Evolutionary conservation across 2,113 vertebrate species (phyloP).

Genomic region (Caloenas nicobarica): DNA sequence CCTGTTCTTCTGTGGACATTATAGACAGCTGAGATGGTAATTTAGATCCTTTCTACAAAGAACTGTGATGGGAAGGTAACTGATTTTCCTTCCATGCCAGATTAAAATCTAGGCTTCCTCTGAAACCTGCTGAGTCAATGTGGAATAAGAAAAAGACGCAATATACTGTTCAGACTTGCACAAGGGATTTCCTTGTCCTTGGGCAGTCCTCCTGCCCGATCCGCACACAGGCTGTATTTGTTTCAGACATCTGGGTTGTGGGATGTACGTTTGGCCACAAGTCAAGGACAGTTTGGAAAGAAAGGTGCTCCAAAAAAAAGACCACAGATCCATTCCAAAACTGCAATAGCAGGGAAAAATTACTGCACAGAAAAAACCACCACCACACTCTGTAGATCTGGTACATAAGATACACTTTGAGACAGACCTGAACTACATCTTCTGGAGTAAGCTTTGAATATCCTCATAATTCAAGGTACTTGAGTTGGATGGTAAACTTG

Average conservation of each 20-base stretch:
- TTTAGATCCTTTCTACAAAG: background rate
- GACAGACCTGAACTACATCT: background rate
- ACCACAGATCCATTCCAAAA: background rate
- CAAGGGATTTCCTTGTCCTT: conserved; percentile 39
- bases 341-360: background rate
- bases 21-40: background rate
- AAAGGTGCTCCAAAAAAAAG: background rate
- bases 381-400: background rate
- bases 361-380: background rate
- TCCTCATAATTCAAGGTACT: background rate
- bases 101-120: conserved; percentile 29
- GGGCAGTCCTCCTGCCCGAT: background rate
- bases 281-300: conserved; percentile 2
- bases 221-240: background rate
- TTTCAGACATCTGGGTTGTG: background rate
- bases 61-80: background rate
- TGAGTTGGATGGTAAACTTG: background rate
- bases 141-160: background rate
- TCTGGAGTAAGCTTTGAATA: background rate
- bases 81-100: conserved; percentile 11
- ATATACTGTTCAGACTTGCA: background rate
- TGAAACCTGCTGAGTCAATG: conserved; percentile 53
- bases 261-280: background rate
- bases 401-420: background rate
- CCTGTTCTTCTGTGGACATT: background rate